A percentile compares a stretch with the other conserved stretches of the same genome.
Conservation (phyloP, 1,140 invertebrate genomes). For the Sminthurides bifidus region DNA sequence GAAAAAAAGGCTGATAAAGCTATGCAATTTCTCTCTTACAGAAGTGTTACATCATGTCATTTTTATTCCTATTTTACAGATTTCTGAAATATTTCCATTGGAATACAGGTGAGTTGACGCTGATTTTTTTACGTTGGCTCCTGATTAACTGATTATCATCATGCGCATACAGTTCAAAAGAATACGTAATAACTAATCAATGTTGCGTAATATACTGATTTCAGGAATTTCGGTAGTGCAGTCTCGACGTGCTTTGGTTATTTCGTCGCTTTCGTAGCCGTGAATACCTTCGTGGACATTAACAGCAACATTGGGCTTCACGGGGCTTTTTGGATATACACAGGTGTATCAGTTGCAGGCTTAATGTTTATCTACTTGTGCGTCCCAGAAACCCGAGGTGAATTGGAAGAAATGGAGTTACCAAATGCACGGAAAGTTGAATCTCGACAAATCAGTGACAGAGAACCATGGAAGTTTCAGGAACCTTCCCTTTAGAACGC, state of each 20-base stretch:
- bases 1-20: too few species aligned
- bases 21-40: too few species aligned
- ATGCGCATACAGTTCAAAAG: background rate
- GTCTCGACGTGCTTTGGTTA: slow-evolving; percentile 75
- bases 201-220: background rate
- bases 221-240: slow-evolving; percentile 62
- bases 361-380: slow-evolving; percentile 69
- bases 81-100: slow-evolving; percentile 74
- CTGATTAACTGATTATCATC: background rate
- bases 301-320: slow-evolving; percentile 58
- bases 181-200: background rate
- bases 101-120: slow-evolving; percentile 50
- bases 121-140: background rate
- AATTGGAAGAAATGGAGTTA: slow-evolving; percentile 76
- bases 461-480: background rate
- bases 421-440: too few species aligned
- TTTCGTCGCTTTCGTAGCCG: slow-evolving; percentile 73
- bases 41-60: too few species aligned
- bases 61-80: background rate
- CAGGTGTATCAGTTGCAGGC: slow-evolving; percentile 65
- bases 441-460: too few species aligned
- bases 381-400: slow-evolving; percentile 82
- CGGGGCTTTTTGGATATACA: slow-evolving; percentile 73
- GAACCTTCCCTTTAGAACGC: too few species aligned
- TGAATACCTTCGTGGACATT: slow-evolving; percentile 75